Evolutionary conservation across 1,140 invertebrate species (phyloP).

Genomic region (Steinernema khuongi): DNA sequence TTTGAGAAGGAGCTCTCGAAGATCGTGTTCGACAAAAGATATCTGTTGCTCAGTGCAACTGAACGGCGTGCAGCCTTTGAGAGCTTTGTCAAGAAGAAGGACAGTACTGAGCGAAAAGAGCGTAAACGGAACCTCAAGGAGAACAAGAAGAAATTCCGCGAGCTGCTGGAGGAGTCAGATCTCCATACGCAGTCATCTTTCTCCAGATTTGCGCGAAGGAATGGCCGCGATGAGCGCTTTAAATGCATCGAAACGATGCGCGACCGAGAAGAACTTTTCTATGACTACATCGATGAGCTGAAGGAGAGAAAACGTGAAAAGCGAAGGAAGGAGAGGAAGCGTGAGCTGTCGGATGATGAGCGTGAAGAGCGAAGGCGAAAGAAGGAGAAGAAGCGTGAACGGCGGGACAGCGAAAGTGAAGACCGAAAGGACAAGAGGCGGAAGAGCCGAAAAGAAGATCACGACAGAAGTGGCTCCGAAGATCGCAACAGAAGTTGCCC

Average conservation of each 20-base stretch:
- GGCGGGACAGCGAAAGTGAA: no score
- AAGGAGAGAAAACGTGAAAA: slow-evolving; percentile 88
- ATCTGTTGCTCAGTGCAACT: slow-evolving; percentile 85
- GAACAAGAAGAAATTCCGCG: slow-evolving; percentile 81
- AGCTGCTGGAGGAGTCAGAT: slow-evolving; percentile 80
- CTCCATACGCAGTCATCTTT: slow-evolving; percentile 87
- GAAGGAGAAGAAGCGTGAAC: no score
- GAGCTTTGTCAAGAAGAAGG: slow-evolving; percentile 92
- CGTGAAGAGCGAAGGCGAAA: no score
- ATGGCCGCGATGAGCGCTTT: slow-evolving; percentile 88
- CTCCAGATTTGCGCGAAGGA: slow-evolving; percentile 85
- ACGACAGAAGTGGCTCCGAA: no score
- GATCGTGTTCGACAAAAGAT: slow-evolving; percentile 93
- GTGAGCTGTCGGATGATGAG: no score
- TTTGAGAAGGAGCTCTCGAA: slow-evolving; percentile 99
- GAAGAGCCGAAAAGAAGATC: no score
- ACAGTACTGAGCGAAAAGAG: slow-evolving; percentile 91
- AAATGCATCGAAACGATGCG: slow-evolving; percentile 90
- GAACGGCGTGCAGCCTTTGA: slow-evolving; percentile 83
- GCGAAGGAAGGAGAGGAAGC: no score
- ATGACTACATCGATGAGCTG: slow-evolving; percentile 85
- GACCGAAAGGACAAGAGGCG: no score
- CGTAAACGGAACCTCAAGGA: slow-evolving; percentile 88
- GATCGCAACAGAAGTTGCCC: no score
- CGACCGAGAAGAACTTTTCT: slow-evolving; percentile 87